These are phyloP conservation scores for Macaria notata DNA, from an alignment of 2,888 invertebrate species.

Conservation along the genomic window DNA sequence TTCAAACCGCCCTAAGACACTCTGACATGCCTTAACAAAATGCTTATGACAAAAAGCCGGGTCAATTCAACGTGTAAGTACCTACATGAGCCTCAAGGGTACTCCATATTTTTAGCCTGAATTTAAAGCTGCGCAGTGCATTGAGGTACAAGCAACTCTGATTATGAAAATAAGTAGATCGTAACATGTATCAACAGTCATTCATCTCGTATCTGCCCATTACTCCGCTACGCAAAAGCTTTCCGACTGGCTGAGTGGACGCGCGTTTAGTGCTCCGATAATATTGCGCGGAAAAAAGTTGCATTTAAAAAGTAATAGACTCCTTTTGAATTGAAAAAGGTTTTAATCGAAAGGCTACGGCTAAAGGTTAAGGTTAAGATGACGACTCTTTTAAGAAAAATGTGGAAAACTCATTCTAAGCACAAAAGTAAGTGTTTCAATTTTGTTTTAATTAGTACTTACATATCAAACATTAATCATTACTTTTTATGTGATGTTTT, in stretches of 20 bases:
- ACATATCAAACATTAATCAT: too few species aligned
- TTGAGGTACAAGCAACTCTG: too few species aligned
- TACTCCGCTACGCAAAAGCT: conserved; percentile 40
- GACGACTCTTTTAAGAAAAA: conserved; percentile 84
- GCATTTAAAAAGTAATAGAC: conserved; percentile 30
- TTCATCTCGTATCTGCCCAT: conserved; percentile 27
- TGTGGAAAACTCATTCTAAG: conserved; percentile 85
- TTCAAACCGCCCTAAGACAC: too few species aligned
- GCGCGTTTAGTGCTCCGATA: conserved; percentile 32
- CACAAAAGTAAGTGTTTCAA: conserved; percentile 84
- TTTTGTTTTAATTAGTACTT: conserved; percentile 3
- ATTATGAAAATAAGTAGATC: neutral
- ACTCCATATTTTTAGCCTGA: too few species aligned
- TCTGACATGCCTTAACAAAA: too few species aligned
- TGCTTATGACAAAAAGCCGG: too few species aligned
- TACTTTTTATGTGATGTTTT: too few species aligned
- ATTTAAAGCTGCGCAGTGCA: too few species aligned
- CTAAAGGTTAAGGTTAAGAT: too few species aligned
- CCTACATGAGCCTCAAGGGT: too few species aligned
- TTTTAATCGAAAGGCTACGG: neutral
- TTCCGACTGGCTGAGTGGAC: conserved; percentile 45
- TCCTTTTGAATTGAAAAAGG: conserved; percentile 16
- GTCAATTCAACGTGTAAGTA: too few species aligned
- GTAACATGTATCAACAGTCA: neutral
- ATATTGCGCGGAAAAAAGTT: conserved; percentile 46